Evolutionary conservation across 1,140 invertebrate species (phyloP).

Genomic region (Euschistus heros): DNA sequence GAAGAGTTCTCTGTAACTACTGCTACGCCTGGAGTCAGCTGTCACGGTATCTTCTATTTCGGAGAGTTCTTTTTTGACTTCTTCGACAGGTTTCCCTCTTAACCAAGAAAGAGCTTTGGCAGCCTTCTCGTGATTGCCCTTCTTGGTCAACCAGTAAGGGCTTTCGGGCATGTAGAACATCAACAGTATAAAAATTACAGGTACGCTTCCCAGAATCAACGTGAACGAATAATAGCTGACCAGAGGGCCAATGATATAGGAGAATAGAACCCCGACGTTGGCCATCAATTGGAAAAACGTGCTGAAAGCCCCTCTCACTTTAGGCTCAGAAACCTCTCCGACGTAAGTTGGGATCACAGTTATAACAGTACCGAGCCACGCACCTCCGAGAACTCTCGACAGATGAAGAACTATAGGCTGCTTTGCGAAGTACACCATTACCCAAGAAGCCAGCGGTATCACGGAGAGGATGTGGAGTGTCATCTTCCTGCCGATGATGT

Average conservation of each 20-base stretch:
- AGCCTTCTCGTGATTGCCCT: slow-evolving; percentile 47
- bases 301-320: slow-evolving; percentile 47
- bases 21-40: not conserved
- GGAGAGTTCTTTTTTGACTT: not conserved
- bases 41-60: not conserved
- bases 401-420: slow-evolving; percentile 38
- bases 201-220: slow-evolving; percentile 45
- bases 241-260: slow-evolving; percentile 63
- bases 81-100: slow-evolving; percentile 27
- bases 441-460: slow-evolving; percentile 24
- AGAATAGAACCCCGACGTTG: slow-evolving; percentile 59
- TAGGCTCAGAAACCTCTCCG: slow-evolving; percentile 52
- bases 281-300: slow-evolving; percentile 58
- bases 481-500: slow-evolving; percentile 61
- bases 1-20: not conserved
- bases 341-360: slow-evolving; percentile 44
- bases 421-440: slow-evolving; percentile 19
- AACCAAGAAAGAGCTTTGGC: slow-evolving; percentile 40
- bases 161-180: slow-evolving; percentile 71
- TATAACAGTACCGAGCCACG: slow-evolving; percentile 41
- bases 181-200: slow-evolving; percentile 45
- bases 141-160: slow-evolving; percentile 55
- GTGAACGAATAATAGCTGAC: slow-evolving; percentile 55
- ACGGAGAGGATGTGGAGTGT: slow-evolving; percentile 50
- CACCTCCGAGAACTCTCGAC: slow-evolving; percentile 46